These are phyloP conservation scores for Eudyptes chrysolophus DNA, from an alignment of 2,113 vertebrate species.

Conservation along the genomic window DNA sequence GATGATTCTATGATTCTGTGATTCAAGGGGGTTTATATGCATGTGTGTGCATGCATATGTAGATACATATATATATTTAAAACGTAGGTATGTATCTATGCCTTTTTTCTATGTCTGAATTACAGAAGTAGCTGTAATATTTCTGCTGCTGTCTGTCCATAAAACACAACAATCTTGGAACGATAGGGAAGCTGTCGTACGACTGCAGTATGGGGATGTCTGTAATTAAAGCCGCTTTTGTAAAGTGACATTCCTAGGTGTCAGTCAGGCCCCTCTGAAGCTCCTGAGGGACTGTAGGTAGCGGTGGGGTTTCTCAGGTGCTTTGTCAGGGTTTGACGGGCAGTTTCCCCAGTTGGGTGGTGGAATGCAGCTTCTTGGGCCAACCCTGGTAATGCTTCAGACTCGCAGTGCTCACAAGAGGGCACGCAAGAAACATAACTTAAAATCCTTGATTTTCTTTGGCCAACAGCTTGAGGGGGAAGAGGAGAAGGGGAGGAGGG, in stretches of 20 bases:
- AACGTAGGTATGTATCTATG: not conserved
- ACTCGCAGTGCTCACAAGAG: not conserved
- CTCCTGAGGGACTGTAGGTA: not conserved
- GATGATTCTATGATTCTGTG: too few relatives aligned
- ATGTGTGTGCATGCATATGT: not conserved
- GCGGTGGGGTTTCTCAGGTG: not conserved
- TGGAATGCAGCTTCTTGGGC: not conserved
- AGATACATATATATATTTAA: not conserved
- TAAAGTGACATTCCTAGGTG: not conserved
- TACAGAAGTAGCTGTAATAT: slow-evolving; percentile 17
- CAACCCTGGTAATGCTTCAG: rapidly evolving
- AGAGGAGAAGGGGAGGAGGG: not conserved
- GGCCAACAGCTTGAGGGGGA: not conserved
- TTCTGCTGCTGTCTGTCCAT: not conserved
- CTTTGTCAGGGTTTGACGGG: not conserved
- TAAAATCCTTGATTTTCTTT: slow-evolving; percentile 5
- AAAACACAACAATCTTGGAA: not conserved
- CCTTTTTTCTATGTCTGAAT: slow-evolving; percentile 3
- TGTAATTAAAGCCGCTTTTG: not conserved
- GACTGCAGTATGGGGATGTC: not conserved
- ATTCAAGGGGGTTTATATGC: not conserved
- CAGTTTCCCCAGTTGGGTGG: not conserved
- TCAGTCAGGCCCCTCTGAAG: not conserved
- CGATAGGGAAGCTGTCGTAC: not conserved
- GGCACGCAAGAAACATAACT: not conserved